Conservation (phyloP, 2,888 invertebrate genomes). For the Chrysolina oricalcia region DNA sequence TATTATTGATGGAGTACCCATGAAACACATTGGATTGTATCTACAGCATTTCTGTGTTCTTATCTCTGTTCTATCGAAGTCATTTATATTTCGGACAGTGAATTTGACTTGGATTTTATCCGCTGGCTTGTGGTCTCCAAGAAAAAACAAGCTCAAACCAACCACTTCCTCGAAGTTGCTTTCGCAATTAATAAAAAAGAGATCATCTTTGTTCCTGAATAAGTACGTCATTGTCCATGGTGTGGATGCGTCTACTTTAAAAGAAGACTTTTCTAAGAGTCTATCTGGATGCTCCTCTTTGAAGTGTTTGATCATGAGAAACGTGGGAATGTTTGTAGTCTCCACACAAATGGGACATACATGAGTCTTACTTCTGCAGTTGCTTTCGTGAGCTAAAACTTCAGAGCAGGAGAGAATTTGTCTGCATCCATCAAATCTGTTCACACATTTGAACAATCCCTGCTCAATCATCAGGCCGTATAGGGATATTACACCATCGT, state of each 20-base stretch:
- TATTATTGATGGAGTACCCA: neutral
- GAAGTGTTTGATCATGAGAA: constrained; percentile 2
- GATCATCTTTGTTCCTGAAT: neutral
- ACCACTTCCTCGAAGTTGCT: neutral
- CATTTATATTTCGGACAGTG: neutral
- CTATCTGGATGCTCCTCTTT: neutral
- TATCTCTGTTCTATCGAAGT: neutral
- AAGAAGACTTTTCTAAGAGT: neutral
- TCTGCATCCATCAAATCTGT: constrained; percentile 12
- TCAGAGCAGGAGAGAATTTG: neutral
- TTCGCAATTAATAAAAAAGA: neutral
- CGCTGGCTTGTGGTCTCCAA: neutral
- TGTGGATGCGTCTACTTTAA: neutral
- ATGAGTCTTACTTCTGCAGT: neutral
- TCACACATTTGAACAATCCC: neutral
- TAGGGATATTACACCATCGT: neutral
- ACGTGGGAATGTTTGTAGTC: neutral
- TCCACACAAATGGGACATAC: neutral
- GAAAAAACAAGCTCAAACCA: neutral
- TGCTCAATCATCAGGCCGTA: neutral
- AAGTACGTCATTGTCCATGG: neutral
- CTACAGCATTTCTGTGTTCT: neutral
- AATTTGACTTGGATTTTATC: neutral
- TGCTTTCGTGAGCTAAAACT: neutral
- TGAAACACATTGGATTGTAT: neutral